Evolutionary conservation across 2,797 vertebrate genomes (phyloP).

Genomic region (Hephaestus fuliginosus): DNA sequence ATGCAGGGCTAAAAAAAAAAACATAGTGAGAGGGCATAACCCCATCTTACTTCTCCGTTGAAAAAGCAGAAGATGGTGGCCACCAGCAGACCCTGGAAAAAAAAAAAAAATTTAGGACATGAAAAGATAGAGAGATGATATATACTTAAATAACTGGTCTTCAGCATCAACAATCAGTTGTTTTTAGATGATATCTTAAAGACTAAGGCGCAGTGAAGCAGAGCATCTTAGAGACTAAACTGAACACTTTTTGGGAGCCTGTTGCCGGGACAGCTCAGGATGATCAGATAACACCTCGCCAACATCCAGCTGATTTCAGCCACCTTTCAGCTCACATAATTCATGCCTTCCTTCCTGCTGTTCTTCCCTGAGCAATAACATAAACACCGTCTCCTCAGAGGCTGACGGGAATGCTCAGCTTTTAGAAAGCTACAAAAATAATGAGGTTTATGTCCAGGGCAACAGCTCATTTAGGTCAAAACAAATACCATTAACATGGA

Average conservation of each 20-base stretch:
- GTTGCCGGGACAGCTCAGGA: slow-evolving; percentile 47
- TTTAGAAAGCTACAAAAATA: slow-evolving; percentile 2
- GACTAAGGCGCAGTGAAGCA: neutral
- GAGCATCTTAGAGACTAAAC: neutral
- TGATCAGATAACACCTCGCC: slow-evolving; percentile 60
- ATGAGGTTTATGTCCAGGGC: neutral
- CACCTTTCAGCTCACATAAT: slow-evolving; percentile 56
- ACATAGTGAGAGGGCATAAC: slow-evolving; percentile 23
- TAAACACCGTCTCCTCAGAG: slow-evolving; percentile 52
- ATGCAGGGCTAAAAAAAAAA: neutral
- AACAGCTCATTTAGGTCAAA: neutral
- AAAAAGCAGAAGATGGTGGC: slow-evolving; percentile 99
- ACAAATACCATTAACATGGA: neutral
- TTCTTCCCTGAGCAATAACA: slow-evolving; percentile 38
- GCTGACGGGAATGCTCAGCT: slow-evolving; percentile 16
- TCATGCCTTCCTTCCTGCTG: slow-evolving; percentile 71
- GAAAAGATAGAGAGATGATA: slow-evolving; percentile 2
- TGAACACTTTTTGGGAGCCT: slow-evolving; percentile 29
- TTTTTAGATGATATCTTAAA: slow-evolving; percentile 3
- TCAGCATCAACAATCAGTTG: neutral
- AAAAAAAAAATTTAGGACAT: slow-evolving; percentile 46
- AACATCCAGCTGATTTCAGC: slow-evolving; percentile 51
- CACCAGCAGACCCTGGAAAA: slow-evolving; percentile 93
- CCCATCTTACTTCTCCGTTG: slow-evolving; percentile 94
- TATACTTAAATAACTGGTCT: neutral